Conservation (phyloP, 2,113 vertebrate species). For the Trochalopteron elliotii region DNA sequence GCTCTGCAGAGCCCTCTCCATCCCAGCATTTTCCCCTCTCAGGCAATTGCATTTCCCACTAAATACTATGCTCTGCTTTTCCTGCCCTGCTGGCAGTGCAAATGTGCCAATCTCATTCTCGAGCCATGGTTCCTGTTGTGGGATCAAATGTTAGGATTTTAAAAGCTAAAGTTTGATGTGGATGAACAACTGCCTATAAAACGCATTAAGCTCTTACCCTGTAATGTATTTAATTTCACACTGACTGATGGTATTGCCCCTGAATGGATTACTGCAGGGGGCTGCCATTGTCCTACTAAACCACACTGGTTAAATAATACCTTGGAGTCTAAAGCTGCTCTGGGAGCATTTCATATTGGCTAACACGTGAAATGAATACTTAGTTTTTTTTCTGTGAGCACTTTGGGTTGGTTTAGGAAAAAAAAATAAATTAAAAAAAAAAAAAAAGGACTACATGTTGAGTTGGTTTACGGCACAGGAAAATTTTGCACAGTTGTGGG, state of each 20-base stretch:
- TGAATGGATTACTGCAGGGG: slow-evolving; percentile 80
- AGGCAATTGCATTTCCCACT: slow-evolving; percentile 40
- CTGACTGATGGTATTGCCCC: slow-evolving; percentile 87
- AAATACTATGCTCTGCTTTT: slow-evolving; percentile 25
- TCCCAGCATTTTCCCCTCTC: slow-evolving; percentile 23
- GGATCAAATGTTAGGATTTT: slow-evolving; percentile 93
- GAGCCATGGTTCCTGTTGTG: slow-evolving; percentile 78
- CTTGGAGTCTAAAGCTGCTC: slow-evolving; percentile 66
- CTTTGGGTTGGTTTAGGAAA: slow-evolving; percentile 25
- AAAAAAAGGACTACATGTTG: not conserved
- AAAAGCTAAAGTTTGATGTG: slow-evolving; percentile 92
- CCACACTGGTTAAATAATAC: slow-evolving; percentile 76
- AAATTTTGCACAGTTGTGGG: not conserved
- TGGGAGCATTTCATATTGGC: slow-evolving; percentile 60
- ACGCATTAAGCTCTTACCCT: slow-evolving; percentile 88
- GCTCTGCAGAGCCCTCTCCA: slow-evolving; percentile 47
- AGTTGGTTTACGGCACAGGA: not conserved
- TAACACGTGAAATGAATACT: slow-evolving; percentile 70
- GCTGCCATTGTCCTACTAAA: slow-evolving; percentile 75
- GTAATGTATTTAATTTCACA: slow-evolving; percentile 98
- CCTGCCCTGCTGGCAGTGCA: slow-evolving; percentile 59
- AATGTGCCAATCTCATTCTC: slow-evolving; percentile 70
- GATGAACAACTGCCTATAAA: slow-evolving; percentile 96
- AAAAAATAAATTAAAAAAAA: not conserved
- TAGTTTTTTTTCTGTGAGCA: slow-evolving; percentile 56